Base-by-base conservation (phyloP, 2,113 vertebrate species). In the Grallaria varia region DNA sequence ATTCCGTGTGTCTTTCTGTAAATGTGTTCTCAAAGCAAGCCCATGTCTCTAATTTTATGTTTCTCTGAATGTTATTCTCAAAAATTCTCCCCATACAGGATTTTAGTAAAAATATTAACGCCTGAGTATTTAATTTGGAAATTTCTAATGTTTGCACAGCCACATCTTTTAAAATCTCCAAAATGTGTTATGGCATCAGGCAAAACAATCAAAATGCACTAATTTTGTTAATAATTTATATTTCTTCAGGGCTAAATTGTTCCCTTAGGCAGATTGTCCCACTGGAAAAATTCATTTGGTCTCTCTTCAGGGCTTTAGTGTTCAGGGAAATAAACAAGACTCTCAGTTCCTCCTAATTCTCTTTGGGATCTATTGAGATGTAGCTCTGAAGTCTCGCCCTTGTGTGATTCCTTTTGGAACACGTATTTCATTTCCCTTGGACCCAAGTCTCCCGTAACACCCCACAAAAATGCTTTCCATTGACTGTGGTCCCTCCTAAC, bases 231-330 rank as follows among this genome's bases (percentile, higher is more conserved):
- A 79, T 90, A 69, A 79, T 87, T 91, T 72, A 6, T 66, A 31
- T 87, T 84, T 93, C 69, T 85, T 69, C 33, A 68, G 27, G 67
- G 23, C 53, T 91, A 53, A 93, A 73, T 94, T 91, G 50, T 80
- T 87, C 91, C 93, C 64, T 80, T 27, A 76, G 75, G 87, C 71
- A 88, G 63, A 45, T 80, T 93, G 69, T 87, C 87, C 87, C 82
- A n/a, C 30, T 6, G 6, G 82, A 77, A 17, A 87, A 79, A 90
- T 91, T 96, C 0, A 79, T 79, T 60, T 62, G 39, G 39, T 79
- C 35, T 39, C 81, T 83, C 55, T 63, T 90, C 49, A 42, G 82
- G 63, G 44, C 63, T 90, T 39, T 2, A 39, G 50, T n/a, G 78
- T 68, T 93, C 78, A 73, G 55, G 37, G 87, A 30, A 80, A 90